Conservation (phyloP, 2,113 vertebrate genomes). For the Petrocephalus zakoni region DNA sequence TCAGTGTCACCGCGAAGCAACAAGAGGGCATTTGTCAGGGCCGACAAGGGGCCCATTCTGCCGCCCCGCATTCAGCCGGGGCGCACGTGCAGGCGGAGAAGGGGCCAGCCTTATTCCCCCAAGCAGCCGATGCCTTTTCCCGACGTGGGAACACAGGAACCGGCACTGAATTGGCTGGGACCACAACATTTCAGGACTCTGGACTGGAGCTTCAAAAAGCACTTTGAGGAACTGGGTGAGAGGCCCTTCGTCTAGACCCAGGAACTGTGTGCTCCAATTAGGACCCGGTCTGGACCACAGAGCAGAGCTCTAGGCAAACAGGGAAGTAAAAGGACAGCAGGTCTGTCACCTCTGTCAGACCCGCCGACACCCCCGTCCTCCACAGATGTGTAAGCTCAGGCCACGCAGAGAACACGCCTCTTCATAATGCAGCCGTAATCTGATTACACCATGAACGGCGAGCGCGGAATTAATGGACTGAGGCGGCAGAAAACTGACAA, state of each 20-base stretch:
- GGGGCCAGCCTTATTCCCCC: not conserved
- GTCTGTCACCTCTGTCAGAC: not conserved
- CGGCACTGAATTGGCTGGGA: not conserved
- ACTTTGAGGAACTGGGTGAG: not conserved
- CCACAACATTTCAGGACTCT: not conserved
- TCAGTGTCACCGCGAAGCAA: constrained; percentile 37
- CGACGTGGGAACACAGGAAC: not conserved
- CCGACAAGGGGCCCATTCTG: constrained; percentile 35
- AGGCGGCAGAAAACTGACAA: not conserved
- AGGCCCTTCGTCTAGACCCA: constrained; percentile 14
- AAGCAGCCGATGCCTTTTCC: not conserved
- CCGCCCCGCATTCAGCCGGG: not conserved
- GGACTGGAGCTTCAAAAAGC: constrained; percentile 7
- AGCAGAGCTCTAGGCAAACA: not conserved
- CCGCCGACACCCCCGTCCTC: not conserved
- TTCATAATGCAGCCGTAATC: constrained; percentile 35
- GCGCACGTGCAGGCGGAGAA: not conserved
- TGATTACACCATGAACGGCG: constrained; percentile 30
- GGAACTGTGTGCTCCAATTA: not conserved
- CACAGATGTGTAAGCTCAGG: not conserved
- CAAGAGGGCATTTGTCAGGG: constrained; percentile 37
- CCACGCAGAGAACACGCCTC: not conserved
- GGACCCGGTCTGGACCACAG: not conserved
- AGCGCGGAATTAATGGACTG: not conserved
- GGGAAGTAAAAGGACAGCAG: not conserved